A percentile compares a stretch with the other conserved stretches of the same genome.
These are phyloP conservation scores for Sarcoramphus papa DNA, from an alignment of 2,797 vertebrate species.

Conservation along the genomic window DNA sequence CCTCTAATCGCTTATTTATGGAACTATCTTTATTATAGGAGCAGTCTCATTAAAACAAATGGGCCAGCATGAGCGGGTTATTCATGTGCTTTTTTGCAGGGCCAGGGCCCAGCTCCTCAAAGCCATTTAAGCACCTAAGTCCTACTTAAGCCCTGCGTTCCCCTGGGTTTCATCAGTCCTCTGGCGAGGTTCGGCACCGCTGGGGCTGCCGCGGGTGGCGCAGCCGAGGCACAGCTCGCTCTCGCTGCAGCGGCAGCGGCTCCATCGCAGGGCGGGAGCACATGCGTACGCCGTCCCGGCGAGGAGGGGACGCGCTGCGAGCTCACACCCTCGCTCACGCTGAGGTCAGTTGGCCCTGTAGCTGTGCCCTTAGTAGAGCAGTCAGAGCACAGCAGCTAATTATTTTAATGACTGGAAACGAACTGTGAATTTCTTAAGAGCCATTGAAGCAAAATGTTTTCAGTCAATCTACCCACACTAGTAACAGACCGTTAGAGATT, in stretches of 20 bases:
- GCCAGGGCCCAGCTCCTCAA: not conserved
- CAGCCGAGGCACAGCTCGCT: not conserved
- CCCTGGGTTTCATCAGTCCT: not conserved
- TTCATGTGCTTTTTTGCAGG: not conserved
- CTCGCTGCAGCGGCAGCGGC: fast-evolving
- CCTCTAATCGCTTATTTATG: not conserved
- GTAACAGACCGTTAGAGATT: not conserved
- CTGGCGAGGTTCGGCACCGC: fast-evolving
- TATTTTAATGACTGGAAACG: constrained; percentile 31
- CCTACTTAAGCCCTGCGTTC: not conserved
- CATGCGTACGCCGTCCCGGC: fast-evolving
- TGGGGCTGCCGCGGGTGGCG: not conserved
- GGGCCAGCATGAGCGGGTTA: not conserved
- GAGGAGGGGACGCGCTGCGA: not conserved
- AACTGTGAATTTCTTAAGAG: constrained; percentile 16
- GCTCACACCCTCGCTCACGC: not conserved
- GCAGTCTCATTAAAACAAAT: not conserved
- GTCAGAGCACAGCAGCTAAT: not conserved
- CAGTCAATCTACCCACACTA: constrained; percentile 8
- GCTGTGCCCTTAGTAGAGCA: not conserved
- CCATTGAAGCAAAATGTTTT: not conserved
- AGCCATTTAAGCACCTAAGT: not conserved
- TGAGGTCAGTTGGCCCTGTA: not conserved
- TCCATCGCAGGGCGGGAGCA: not conserved
- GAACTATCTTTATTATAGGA: not conserved